Base-by-base conservation (phyloP, 2,797 vertebrate species). In the Tenualosa thibaudeaui region DNA sequence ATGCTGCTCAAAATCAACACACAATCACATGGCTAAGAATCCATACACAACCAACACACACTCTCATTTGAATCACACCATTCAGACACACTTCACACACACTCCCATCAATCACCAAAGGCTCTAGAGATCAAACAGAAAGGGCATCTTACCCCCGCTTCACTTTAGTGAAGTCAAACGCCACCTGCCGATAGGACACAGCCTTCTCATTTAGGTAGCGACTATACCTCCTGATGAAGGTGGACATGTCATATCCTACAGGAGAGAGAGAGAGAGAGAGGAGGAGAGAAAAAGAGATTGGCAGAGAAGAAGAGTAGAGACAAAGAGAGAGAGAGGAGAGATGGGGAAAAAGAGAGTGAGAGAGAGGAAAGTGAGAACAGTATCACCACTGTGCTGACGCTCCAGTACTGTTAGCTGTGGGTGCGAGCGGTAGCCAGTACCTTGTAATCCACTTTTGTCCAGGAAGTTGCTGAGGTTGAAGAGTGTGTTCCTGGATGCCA, bases 121-220 rank as follows among this genome's bases (percentile, higher is more conserved):
- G 31, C 31, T 1, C 31, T 1, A 31, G 31, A 31, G 31, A 31
- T 31, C 0, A 31, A 31, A 31, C 31, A 31, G 31, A 31, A 31
- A 31, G 31, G 31, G 31, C 31, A 60, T 46, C 46, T 7, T 94
- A 98, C 97, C 97, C 97, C 96, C 97, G 94, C 95, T 98, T 99
- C 91, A 99, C 97, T 97, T 99, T 99, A 40, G 97, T 98, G 93
- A 99, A 99, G 95, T 99, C 97, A 93, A 99, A 98, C 87, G 97
- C 97, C 84, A 98, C 97, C 93, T 98, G 97, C 95, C 97, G 96
- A 93, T 99, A 99, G 56, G 97, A 99, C 93, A 99, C 97, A 81
- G 97, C 97, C 90, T 99, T 99, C 91, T 99, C 97, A 82, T 99
- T 99, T 94, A 99, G 93, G 90, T 99, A 99, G 60, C 97, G 97